Conservation (phyloP, 2,888 invertebrate species). For the Noctua pronuba region DNA sequence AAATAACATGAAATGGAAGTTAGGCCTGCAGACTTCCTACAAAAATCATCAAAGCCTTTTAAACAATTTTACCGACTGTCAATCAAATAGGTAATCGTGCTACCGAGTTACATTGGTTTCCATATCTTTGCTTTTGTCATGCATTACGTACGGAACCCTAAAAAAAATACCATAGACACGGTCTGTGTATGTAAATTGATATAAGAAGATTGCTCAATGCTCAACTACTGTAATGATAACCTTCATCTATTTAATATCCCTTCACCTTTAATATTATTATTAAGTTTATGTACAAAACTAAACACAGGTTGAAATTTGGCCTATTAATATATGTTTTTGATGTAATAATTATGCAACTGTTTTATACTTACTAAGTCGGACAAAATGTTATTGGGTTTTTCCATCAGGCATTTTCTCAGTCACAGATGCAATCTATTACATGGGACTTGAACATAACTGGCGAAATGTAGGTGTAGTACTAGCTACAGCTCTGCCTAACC, state of each 20-base stretch:
- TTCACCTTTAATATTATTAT: conserved; percentile 10
- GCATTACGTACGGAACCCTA: not conserved
- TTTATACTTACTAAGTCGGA: too few species aligned
- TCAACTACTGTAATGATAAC: not conserved
- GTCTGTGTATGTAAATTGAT: conserved; percentile 4
- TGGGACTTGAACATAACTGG: too few species aligned
- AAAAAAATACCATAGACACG: conserved; percentile 13
- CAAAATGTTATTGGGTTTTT: too few species aligned
- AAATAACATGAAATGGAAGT: too few species aligned
- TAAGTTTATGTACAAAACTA: conserved; percentile 4
- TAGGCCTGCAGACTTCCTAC: too few species aligned
- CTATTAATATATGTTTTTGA: not conserved
- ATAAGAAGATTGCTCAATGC: conserved; percentile 12
- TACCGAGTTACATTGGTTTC: not conserved
- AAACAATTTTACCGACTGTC: not conserved
- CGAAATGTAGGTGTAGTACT: too few species aligned
- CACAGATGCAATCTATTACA: too few species aligned
- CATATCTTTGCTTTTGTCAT: not conserved
- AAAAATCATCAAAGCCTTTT: too few species aligned
- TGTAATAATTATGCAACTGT: not conserved
- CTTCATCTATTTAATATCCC: conserved; percentile 7
- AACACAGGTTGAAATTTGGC: too few species aligned
- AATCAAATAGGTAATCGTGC: not conserved
- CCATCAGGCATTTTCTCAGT: too few species aligned
- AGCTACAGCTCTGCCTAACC: too few species aligned